A percentile compares a stretch with the other conserved stretches of the same genome.
phyloP scores from a whole-genome alignment of 2,888 invertebrate genomes.

The Coleophora deauratella region DNA sequence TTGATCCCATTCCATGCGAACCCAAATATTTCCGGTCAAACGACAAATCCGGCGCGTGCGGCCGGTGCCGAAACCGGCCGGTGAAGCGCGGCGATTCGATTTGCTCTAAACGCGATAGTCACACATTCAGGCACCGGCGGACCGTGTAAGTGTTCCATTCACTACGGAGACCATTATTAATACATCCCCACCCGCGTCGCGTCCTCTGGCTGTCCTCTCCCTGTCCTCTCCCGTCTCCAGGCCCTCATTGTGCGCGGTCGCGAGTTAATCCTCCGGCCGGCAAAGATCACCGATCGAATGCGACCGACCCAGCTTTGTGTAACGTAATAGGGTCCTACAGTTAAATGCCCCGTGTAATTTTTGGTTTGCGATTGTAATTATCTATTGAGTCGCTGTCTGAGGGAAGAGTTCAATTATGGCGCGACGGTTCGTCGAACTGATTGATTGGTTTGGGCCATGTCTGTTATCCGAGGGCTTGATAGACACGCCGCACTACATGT shows the following conservation, averaged over 20 bases:
- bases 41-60: constrained; percentile 55
- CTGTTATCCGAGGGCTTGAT: constrained; percentile 51
- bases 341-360: constrained; percentile 69
- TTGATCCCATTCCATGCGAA: constrained; percentile 3
- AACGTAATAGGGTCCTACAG: constrained; percentile 62
- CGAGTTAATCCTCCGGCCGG: constrained; percentile 64
- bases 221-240: constrained; percentile 27
- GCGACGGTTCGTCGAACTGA: constrained; percentile 57
- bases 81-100: constrained; percentile 61
- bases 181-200: constrained; percentile 60
- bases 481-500: constrained; percentile 42
- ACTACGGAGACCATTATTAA: constrained; percentile 66
- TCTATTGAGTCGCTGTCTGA: constrained; percentile 57
- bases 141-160: constrained; percentile 71
- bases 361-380: constrained; percentile 72
- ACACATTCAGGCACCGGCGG: constrained; percentile 66
- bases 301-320: constrained; percentile 60
- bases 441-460: constrained; percentile 62
- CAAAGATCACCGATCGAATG: constrained; percentile 63
- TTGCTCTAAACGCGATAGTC: constrained; percentile 66
- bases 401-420: constrained; percentile 69
- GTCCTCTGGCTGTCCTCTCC: constrained; percentile 37
- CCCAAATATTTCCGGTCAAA: constrained; percentile 44
- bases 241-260: constrained; percentile 57
- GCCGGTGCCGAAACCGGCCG: constrained; percentile 24